Conservation (phyloP, 2,888 invertebrate species). For the Teinopalpus imperialis region DNA sequence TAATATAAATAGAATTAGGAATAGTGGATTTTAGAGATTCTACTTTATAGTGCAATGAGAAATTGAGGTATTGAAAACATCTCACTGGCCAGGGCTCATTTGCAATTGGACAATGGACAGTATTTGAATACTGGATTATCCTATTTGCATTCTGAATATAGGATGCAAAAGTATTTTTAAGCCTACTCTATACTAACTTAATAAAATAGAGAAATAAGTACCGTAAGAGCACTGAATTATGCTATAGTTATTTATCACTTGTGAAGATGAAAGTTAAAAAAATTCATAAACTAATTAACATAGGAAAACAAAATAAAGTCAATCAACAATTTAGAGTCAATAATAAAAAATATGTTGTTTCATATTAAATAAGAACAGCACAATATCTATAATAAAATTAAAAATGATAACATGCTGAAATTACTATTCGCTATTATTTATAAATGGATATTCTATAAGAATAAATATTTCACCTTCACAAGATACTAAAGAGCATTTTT, state of each 20-base stretch:
- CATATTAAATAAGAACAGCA: too few species aligned
- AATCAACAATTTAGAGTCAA: too few species aligned
- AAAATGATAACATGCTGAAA: too few species aligned
- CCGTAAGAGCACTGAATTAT: constrained; percentile 37
- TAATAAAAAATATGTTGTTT: too few species aligned
- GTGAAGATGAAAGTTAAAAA: constrained; percentile 11
- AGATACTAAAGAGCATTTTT: constrained; percentile 55
- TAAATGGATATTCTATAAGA: neutral
- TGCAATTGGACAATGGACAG: constrained; percentile 29
- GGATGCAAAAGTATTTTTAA: constrained; percentile 18
- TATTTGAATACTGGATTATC: too few species aligned
- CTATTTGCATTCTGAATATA: too few species aligned
- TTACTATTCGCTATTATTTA: too few species aligned
- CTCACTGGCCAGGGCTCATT: neutral
- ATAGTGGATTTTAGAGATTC: constrained; percentile 14
- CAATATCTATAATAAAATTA: too few species aligned
- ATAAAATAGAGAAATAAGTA: constrained; percentile 39
- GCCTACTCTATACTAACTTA: constrained; percentile 28
- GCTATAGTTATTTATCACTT: constrained; percentile 14
- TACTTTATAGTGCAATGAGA: constrained; percentile 3
- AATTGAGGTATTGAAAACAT: constrained; percentile 13
- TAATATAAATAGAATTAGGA: too few species aligned
- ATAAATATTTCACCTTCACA: constrained; percentile 37
- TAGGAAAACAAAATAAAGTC: too few species aligned
- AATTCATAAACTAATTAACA: too few species aligned